Evolutionary conservation across 2,113 vertebrate genomes (phyloP).

Genomic region (Sturnira hondurensis): DNA sequence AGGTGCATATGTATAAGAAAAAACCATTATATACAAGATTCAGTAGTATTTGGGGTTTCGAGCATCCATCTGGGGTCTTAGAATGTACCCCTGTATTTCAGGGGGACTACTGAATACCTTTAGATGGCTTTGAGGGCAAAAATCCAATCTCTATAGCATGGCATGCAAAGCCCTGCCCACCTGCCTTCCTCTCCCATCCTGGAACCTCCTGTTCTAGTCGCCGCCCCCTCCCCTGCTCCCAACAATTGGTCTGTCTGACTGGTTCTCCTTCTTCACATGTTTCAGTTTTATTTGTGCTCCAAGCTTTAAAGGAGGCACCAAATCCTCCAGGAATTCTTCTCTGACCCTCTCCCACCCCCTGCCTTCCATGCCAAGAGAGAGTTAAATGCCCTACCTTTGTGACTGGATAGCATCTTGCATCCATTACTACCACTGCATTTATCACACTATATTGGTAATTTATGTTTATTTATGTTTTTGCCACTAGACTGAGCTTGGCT

Average conservation of each 20-base stretch:
- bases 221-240: not conserved
- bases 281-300: not conserved
- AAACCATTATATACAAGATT: not conserved
- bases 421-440: not conserved
- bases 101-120: not conserved
- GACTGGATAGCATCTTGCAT: not conserved
- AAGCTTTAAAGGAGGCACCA: not conserved
- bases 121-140: not conserved
- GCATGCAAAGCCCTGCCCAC: not conserved
- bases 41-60: not conserved
- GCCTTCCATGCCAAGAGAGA: not conserved
- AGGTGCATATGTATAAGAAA: not conserved
- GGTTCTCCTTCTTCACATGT: not conserved
- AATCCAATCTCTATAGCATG: not conserved
- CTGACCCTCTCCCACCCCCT: not conserved
- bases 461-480: not conserved
- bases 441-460: not conserved
- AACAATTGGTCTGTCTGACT: not conserved
- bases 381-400: not conserved
- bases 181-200: not conserved
- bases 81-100: not conserved
- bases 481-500: not conserved
- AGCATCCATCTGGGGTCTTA: not conserved
- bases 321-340: not conserved
- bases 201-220: not conserved